These are phyloP conservation scores for Linurgus olivaceus DNA, from an alignment of 2,797 vertebrate species.

Conservation along the genomic window DNA sequence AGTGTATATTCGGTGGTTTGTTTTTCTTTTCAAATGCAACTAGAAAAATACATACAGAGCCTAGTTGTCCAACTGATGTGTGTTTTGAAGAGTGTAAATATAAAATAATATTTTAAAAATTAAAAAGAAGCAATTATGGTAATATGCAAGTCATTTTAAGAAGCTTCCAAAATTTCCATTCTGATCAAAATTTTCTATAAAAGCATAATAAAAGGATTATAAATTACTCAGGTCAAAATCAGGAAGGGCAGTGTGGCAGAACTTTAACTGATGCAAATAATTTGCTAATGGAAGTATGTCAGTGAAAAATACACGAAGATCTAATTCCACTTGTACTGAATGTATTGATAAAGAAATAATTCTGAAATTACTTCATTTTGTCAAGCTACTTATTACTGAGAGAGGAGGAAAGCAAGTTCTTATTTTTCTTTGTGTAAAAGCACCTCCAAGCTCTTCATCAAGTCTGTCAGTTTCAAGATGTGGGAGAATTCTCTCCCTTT, in stretches of 20 bases:
- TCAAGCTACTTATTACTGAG: background rate
- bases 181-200: background rate
- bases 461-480: background rate
- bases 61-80: background rate
- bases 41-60: background rate
- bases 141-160: background rate
- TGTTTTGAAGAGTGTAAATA: background rate
- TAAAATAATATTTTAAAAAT: background rate
- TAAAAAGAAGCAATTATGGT: background rate
- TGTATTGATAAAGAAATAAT: background rate
- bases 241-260: rapidly evolving
- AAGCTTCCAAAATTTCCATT: background rate
- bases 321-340: background rate
- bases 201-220: background rate
- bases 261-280: background rate
- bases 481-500: background rate
- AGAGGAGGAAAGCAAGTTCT: background rate
- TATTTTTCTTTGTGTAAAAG: background rate
- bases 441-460: background rate
- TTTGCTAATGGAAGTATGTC: background rate
- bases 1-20: background rate
- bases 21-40: background rate
- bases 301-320: background rate
- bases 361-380: background rate
- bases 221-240: background rate